Base-by-base conservation (phyloP, 2,113 vertebrate genomes). In the Microtus oregoni region DNA sequence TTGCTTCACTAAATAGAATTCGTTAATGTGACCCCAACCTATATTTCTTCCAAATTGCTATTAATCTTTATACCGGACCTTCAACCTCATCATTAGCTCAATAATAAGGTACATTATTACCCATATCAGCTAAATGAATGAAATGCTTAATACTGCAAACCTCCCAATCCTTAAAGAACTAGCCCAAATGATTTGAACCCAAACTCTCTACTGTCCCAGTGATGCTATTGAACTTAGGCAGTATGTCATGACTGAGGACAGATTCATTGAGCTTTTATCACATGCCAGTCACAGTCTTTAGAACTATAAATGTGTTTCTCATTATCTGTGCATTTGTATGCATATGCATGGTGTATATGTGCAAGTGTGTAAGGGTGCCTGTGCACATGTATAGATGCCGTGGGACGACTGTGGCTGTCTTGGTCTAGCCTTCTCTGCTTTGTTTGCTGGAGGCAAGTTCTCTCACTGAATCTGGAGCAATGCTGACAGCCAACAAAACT, bases 91-190 rank as follows among this genome's bases (percentile, higher is more conserved):
- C 70, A 70, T n/a, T 81, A 91, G 72, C 7, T 81, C 65, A 73
- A 12, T 76, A 13, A 90, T 32, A 65, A 82, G 47, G 26, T 78
- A n/a, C n/a, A 47, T 68, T 70, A 67, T 89, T 82, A 94, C 30
- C 24, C 14, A 86, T 73, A 58, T 88, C 77, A 96, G 89, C 55
- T 63, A 92, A 94, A 89, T 47, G 65, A 95, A 93, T 38, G 9
- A 89, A 91, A 85, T 70, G 13, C 13, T 38, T 72, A 19, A 44
- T 76, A 72, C 67, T 70, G 50, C 35, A 95, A 61, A 85, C 17
- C 5, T 87, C 32, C 35, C 76, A 19, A 78, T 90, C 32, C 70
- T 72, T 75, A 35, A 96, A 58, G 19, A 86, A 94, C 41, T 47
- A 86, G 61, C 28, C 24, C 81, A 63, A 83, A 41, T 22, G 12